phyloP scores from a whole-genome alignment of 2,113 vertebrate species.

The Meles meles region DNA sequence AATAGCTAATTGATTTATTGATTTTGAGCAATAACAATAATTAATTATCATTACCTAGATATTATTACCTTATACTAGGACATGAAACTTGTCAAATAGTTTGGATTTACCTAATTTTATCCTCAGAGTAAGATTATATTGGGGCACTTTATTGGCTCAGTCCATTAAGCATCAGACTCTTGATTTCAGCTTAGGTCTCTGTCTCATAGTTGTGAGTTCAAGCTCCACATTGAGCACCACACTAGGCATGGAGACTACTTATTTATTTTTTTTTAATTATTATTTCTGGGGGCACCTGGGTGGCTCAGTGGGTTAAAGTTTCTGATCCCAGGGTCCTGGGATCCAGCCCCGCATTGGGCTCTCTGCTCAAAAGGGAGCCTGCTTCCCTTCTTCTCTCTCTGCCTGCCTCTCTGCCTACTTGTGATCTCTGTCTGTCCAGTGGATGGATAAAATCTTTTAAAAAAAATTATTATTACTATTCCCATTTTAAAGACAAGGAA shows the following conservation, averaged over 20 bases:
- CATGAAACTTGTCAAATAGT: not conserved
- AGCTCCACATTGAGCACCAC: not conserved
- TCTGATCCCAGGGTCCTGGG: too few species aligned
- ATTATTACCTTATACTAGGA: not conserved
- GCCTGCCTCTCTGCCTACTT: too few species aligned
- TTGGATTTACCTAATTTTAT: not conserved
- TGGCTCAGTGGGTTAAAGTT: too few species aligned
- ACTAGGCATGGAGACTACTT: not conserved
- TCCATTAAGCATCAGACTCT: not conserved
- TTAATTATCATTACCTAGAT: not conserved
- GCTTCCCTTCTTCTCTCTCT: too few species aligned
- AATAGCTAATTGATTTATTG: not conserved
- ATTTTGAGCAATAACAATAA: not conserved
- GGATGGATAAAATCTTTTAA: not conserved
- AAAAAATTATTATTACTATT: not conserved
- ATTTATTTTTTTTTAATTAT: not conserved
- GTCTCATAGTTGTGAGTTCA: not conserved
- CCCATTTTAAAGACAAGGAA: not conserved
- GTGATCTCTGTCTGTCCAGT: too few species aligned
- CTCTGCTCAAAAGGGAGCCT: too few species aligned
- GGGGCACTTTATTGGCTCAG: not conserved
- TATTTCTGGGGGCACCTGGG: too few species aligned
- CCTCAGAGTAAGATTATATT: not conserved
- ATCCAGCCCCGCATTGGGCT: too few species aligned
- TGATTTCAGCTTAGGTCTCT: not conserved